A percentile compares a stretch with the other conserved stretches of the same genome.
Evolutionary conservation across 2,888 invertebrate species (phyloP).

Genomic region (Scaptomyza polygonia): DNA sequence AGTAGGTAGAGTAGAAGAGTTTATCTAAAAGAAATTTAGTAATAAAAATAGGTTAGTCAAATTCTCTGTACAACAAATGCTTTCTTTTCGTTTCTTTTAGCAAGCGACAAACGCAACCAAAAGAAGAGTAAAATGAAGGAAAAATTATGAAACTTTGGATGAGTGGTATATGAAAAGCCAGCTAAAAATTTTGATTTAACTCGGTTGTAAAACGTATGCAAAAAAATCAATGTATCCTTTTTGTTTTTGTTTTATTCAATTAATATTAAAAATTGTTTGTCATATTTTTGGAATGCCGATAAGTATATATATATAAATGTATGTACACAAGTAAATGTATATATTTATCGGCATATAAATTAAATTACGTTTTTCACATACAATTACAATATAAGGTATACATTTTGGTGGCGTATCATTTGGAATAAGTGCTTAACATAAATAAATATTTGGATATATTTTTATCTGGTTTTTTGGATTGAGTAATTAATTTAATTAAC

Average conservation of each 20-base stretch:
- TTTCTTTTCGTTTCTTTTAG: conserved; percentile 3
- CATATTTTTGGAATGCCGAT: conserved; percentile 21
- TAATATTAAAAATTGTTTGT: conserved; percentile 51
- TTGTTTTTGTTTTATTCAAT: conserved; percentile 59
- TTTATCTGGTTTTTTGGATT: conserved; percentile 22
- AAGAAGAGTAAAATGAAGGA: conserved; percentile 23
- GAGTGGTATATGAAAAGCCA: conserved; percentile 32
- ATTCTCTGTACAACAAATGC: conserved; percentile 65
- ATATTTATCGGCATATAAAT: conserved; percentile 16
- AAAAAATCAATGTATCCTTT: conserved; percentile 41
- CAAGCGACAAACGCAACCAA: conserved; percentile 25
- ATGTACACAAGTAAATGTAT: conserved; percentile 44
- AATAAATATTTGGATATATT: conserved; percentile 30
- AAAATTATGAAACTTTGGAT: conserved; percentile 31
- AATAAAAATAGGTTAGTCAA: conserved; percentile 83
- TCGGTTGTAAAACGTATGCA: conserved; percentile 41
- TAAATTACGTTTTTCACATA: conserved; percentile 56
- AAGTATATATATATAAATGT: conserved; percentile 22
- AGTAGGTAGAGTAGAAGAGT: conserved; percentile 72
- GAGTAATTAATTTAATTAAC: conserved; percentile 40
- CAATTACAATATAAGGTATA: conserved; percentile 49
- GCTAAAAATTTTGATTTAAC: conserved; percentile 21
- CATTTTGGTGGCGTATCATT: conserved; percentile 75
- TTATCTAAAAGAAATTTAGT: conserved; percentile 84
- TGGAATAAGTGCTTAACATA: conserved; percentile 64